Evolutionary conservation across 2,113 vertebrate species (phyloP).

Genomic region (Equus przewalskii): DNA sequence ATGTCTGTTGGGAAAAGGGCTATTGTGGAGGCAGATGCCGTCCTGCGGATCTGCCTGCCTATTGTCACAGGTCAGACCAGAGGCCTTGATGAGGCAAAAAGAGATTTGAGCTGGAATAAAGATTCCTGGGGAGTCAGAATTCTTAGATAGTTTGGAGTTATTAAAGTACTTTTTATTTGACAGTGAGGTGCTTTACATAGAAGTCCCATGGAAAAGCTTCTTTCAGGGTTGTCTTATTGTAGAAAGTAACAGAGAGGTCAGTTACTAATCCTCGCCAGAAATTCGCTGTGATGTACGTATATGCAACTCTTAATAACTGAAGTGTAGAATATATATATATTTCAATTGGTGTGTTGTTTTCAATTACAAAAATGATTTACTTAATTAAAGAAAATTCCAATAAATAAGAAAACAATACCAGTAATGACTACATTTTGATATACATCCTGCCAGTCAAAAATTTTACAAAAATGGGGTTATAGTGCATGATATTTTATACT

Average conservation of each 20-base stretch:
- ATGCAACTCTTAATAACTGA: neutral
- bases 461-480: neutral
- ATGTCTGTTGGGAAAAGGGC: neutral
- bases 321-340: neutral
- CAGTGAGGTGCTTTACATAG: conserved; percentile 26
- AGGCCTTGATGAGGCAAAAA: neutral
- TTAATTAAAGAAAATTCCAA: conserved; percentile 22
- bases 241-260: neutral
- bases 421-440: conserved; percentile 16
- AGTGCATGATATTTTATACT: neutral
- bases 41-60: neutral
- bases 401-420: conserved; percentile 13
- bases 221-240: conserved; percentile 1
- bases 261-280: conserved; percentile 23
- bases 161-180: conserved; percentile 40
- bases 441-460: neutral
- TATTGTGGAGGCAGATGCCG: neutral
- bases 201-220: conserved; percentile 30
- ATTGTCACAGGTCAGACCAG: neutral
- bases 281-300: neutral
- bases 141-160: neutral
- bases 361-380: neutral
- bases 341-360: conserved; percentile 29
- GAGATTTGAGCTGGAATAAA: neutral
- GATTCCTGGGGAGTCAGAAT: neutral